Percentiles rank a stretch among this genome's conserved stretches.
phyloP scores from a whole-genome alignment of 2,113 vertebrate species.

The Orientallactaga bullata region DNA sequence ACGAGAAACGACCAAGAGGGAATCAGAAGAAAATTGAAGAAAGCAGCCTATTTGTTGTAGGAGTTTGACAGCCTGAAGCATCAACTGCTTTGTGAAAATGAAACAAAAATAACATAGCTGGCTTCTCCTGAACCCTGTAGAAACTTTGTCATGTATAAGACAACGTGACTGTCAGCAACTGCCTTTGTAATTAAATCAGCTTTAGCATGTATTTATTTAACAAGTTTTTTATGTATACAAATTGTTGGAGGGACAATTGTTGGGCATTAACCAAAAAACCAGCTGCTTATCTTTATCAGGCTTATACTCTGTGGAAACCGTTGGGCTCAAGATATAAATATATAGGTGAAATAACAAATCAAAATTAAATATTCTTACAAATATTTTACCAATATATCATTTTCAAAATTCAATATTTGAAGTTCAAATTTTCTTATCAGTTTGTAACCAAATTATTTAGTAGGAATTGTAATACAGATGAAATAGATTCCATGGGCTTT shows the following conservation, averaged over 20 bases:
- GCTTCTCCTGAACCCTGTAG: constrained; percentile 19
- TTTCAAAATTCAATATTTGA: constrained; percentile 59
- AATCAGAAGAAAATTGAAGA: constrained; percentile 38
- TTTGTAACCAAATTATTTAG: constrained; percentile 16
- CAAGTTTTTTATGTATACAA: background rate
- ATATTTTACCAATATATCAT: background rate
- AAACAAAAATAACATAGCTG: constrained; percentile 28
- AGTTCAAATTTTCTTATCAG: constrained; percentile 42
- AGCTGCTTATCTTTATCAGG: background rate
- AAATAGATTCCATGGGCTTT: background rate
- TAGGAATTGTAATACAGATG: background rate
- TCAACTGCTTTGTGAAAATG: constrained; percentile 56
- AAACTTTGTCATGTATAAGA: background rate
- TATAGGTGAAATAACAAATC: constrained; percentile 5
- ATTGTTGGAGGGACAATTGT: background rate
- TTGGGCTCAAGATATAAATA: background rate
- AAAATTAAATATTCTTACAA: constrained; percentile 12
- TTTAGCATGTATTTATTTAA: background rate
- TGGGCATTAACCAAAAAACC: background rate
- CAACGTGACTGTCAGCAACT: background rate
- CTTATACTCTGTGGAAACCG: background rate
- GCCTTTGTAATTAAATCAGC: constrained; percentile 41
- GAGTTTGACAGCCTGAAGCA: constrained; percentile 3
- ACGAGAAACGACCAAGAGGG: constrained; percentile 62
- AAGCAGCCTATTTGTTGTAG: background rate